Conservation (phyloP, 2,797 vertebrate genomes). For the Dicrostonyx torquatus region DNA sequence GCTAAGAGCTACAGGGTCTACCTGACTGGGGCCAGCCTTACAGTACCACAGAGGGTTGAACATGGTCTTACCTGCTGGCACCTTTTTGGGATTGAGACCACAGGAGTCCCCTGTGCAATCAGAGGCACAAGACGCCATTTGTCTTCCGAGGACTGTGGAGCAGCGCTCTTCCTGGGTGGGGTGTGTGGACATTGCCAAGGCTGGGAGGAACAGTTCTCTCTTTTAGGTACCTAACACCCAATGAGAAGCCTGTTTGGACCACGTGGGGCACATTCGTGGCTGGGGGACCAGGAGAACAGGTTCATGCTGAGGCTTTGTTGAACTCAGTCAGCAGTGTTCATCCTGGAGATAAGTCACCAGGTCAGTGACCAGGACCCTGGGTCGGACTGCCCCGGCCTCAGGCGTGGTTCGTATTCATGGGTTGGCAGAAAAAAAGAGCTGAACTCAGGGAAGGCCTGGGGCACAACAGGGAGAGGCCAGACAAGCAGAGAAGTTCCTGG, state of each 20-base stretch:
- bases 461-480: background rate
- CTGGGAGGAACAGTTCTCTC: background rate
- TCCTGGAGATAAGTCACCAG: background rate
- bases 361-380: background rate
- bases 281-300: background rate
- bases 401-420: too few relatives aligned
- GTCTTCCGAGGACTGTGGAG: background rate
- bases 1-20: background rate
- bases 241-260: conserved; percentile 18
- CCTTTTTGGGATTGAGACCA: background rate
- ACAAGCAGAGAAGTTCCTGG: background rate
- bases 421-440: too few relatives aligned
- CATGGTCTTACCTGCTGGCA: too few relatives aligned
- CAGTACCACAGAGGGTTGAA: fast-evolving
- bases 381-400: background rate
- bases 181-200: conserved; percentile 11
- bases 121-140: background rate
- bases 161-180: background rate
- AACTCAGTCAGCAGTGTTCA: background rate
- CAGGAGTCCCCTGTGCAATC: background rate
- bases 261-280: background rate
- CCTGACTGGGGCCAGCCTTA: background rate
- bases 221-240: background rate
- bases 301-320: background rate
- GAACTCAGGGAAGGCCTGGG: background rate